Base-by-base conservation (phyloP, 2,888 invertebrate species). In the Lasioglossum marginatum region DNA sequence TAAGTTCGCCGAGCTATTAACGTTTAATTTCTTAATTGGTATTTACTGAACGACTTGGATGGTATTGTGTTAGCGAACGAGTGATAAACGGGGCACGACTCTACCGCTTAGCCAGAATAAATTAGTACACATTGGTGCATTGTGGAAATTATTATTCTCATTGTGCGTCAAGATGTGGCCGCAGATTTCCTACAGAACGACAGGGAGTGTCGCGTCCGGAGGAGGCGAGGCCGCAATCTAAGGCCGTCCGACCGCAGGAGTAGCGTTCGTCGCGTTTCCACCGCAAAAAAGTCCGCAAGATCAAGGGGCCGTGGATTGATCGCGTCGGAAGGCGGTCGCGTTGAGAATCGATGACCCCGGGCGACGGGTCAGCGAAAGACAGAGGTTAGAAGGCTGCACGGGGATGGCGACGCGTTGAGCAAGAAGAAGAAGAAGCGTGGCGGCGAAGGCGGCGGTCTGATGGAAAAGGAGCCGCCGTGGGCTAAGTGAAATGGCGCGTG, bases 401-500 rank as follows among this genome's bases (percentile, higher is more conserved):
- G 34, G 34, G 19, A 66, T 23, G 52, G 52, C 23, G 23, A 19
- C 23, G 34, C 37, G 37, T n/a, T 45, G 10, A 52, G 52, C 52
- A 52, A 52, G 52, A 81, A 81, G 68, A 81, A 81, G 68, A 45
- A 23, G 48, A 31, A 27, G 45, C 31, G 45, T n/a, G 48, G 48
- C 43, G 27, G 60, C 16, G 60, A 63, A 63, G 27, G 72, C 43
- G 75, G 83, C 45, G 76, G 82, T 77, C 81, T 77, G 80, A 87
- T 86, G 87, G 89, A 87, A 90, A 91, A 90, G 89, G 83, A 90
- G 89, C 87, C 88, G 92, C 92, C 91, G 84, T 91, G 91, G 92
- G 92, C 92, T 91, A 93, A 93, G 93, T 93, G 94, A 94, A 93
- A 94, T 94, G 93, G 93, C 94, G 93, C 94, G 94, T 94, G 94